A percentile compares a stretch with the other conserved stretches of the same genome.
Conservation (phyloP, 2,888 invertebrate genomes). For the Thumatha senex region DNA sequence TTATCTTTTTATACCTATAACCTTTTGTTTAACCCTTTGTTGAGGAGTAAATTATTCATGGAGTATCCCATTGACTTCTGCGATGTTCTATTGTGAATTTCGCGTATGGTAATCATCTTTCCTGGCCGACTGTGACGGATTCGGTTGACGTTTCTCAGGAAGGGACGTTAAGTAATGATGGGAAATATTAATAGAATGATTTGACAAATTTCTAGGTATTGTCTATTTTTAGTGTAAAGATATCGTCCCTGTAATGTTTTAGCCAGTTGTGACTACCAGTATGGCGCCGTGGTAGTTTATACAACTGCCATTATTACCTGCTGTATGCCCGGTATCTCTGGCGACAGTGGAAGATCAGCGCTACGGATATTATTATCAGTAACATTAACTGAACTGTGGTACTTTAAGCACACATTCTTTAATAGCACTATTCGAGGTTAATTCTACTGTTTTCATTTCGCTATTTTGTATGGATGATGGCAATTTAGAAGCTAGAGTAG, state of each 20-base stretch:
- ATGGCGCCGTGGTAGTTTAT: too few species aligned
- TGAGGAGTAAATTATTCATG: slow-evolving; percentile 65
- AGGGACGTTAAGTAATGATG: slow-evolving; percentile 61
- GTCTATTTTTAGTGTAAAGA: background rate
- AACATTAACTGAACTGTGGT: background rate
- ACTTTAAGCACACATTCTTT: too few species aligned
- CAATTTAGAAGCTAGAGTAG: too few species aligned
- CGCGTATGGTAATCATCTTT: slow-evolving; percentile 68
- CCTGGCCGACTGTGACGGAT: slow-evolving; percentile 75
- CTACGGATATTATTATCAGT: background rate
- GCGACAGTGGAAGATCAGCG: too few species aligned
- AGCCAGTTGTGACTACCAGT: too few species aligned
- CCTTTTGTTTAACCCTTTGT: slow-evolving; percentile 76
- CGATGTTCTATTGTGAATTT: slow-evolving; percentile 70
- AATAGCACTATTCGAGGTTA: too few species aligned
- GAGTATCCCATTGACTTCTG: slow-evolving; percentile 72
- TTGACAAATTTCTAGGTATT: slow-evolving; percentile 29
- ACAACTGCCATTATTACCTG: too few species aligned
- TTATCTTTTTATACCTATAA: slow-evolving; percentile 60
- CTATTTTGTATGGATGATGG: too few species aligned
- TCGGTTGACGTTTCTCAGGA: slow-evolving; percentile 61
- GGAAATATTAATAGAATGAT: slow-evolving; percentile 46
- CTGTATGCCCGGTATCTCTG: too few species aligned
- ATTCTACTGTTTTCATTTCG: too few species aligned
- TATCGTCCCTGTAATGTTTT: too few species aligned